phyloP scores from a whole-genome alignment of 2,113 vertebrate species.

The Burhinus oedicnemus region DNA sequence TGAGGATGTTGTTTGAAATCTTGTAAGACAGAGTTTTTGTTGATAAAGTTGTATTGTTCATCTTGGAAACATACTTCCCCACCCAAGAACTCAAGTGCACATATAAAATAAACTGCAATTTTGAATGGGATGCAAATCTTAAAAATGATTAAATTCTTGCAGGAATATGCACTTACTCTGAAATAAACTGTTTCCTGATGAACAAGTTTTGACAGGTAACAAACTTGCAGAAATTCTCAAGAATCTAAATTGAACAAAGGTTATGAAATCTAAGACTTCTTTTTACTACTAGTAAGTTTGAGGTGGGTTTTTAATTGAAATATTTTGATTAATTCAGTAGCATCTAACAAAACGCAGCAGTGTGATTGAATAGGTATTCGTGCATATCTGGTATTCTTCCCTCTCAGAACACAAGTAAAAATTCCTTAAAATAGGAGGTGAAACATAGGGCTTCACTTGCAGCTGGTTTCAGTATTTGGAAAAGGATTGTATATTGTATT shows the following conservation, averaged over 20 bases:
- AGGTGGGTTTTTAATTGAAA: neutral
- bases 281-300: neutral
- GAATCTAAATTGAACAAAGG: neutral
- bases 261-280: neutral
- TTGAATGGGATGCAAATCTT: neutral
- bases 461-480: neutral
- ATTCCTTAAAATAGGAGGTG: neutral
- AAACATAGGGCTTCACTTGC: neutral
- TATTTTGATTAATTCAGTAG: neutral
- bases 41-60: neutral
- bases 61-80: neutral
- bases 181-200: neutral
- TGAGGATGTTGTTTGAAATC: neutral
- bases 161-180: neutral
- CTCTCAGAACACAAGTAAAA: neutral
- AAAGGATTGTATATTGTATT: neutral
- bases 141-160: neutral
- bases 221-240: neutral
- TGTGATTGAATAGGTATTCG: neutral
- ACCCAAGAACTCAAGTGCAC: neutral
- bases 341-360: neutral
- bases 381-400: neutral
- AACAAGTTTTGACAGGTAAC: neutral
- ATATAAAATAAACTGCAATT: neutral
- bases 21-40: neutral